Percentiles rank a stretch among this genome's conserved stretches.
Conservation (phyloP, 2,113 vertebrate genomes). For the Phylloscopus trochilus region DNA sequence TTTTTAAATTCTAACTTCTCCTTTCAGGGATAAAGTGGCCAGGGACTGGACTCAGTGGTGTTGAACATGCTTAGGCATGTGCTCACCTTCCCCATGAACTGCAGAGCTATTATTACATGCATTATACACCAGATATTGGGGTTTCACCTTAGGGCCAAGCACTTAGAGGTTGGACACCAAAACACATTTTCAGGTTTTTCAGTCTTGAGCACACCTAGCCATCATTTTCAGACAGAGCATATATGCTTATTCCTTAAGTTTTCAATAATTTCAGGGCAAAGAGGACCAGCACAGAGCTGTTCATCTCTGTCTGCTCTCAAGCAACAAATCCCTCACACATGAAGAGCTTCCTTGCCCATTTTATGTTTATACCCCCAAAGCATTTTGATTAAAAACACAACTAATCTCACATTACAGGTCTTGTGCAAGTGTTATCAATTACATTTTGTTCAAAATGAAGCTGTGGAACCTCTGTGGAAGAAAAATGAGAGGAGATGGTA, state of each 20-base stretch:
- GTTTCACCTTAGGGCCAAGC: background rate
- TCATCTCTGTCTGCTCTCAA: background rate
- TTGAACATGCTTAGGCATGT: background rate
- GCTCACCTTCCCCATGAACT: background rate
- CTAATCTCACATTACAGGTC: background rate
- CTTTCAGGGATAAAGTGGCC: background rate
- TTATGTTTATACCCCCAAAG: background rate
- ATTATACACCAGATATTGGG: background rate
- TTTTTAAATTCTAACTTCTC: background rate
- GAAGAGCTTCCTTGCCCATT: background rate
- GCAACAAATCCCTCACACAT: background rate
- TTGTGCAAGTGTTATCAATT: conserved; percentile 1
- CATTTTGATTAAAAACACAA: background rate
- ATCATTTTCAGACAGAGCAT: background rate
- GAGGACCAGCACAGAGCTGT: background rate
- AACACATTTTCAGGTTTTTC: background rate
- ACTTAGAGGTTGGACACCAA: background rate
- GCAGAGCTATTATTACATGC: no score
- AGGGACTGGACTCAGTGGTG: background rate
- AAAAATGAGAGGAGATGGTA: background rate
- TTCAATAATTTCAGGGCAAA: background rate
- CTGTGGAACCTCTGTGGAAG: background rate
- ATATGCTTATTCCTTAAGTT: fast-evolving
- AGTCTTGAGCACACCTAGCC: background rate
- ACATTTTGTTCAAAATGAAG: background rate